These are phyloP conservation scores for Aythya baeri DNA, from an alignment of 2,113 vertebrate species.

Conservation along the genomic window DNA sequence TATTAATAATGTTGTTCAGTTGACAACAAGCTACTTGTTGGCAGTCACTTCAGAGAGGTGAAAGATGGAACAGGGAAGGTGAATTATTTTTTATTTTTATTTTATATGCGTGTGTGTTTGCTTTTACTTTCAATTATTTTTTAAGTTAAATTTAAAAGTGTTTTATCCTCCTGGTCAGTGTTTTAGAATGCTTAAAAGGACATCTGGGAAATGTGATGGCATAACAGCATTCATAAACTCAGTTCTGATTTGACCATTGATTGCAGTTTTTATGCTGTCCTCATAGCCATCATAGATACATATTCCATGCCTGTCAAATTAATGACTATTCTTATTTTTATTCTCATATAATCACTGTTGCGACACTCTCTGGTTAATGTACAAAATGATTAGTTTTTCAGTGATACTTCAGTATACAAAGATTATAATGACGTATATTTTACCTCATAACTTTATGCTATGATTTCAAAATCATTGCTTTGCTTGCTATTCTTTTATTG, in stretches of 20 bases:
- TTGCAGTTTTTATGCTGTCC: background rate
- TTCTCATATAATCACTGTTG: background rate
- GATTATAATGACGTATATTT: conserved; percentile 60
- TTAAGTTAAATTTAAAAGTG: background rate
- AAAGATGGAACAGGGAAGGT: background rate
- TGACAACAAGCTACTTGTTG: background rate
- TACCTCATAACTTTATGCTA: conserved; percentile 54
- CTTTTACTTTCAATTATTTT: background rate
- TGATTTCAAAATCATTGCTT: conserved; percentile 71
- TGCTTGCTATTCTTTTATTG: conserved; percentile 53
- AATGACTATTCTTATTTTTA: conserved; percentile 20
- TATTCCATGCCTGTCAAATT: background rate
- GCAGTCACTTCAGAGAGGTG: background rate
- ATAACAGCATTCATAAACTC: background rate
- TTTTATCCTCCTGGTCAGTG: background rate
- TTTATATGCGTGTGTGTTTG: background rate
- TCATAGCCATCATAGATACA: background rate
- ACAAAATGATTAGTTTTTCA: conserved; percentile 33
- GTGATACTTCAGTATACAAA: conserved; percentile 28
- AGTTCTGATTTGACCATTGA: background rate
- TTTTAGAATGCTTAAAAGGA: background rate
- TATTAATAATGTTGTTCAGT: background rate
- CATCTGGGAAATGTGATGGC: background rate
- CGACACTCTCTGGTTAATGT: conserved; percentile 11
- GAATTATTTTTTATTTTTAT: background rate